Evolutionary conservation across 2,888 invertebrate species (phyloP), one percentile per base, ranked within the genome.

Genomic region (Clepsis dumicolana): DNA sequence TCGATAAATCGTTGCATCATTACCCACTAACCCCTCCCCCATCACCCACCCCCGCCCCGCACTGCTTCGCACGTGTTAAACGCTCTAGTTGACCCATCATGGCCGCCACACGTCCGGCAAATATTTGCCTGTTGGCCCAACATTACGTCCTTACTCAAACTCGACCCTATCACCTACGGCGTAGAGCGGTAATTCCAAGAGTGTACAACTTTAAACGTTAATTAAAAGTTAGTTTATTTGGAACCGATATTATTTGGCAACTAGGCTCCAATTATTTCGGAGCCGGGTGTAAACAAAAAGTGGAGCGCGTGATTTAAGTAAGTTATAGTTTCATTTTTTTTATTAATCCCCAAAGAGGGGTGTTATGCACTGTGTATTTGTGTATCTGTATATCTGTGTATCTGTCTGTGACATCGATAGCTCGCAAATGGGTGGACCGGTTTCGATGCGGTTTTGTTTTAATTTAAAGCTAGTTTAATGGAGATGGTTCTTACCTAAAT

Each of bases 81-180:
- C 74, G 75, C 70, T 73, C 64, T 73, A 72, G 70, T 71, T 74
- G 59, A 70, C 63, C 66, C 53, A 67, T 67, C 67, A 67, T 67
- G 67, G 67, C 67, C 50, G 67, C 67, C 67, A 62, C 79, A 77
- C 72, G 73, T 70, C 61, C 71, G 61, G 70, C 75, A 76, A 80
- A 80, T 76, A 77, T 80, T 80, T 77, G 75, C 70, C 65, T 72
- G 72, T 70, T 70, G 73, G 66, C 70, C 71, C 57, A 59, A 32
- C 48, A 38, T n/a, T 27, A 2, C 16, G 38, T 14, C 35, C 38
- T 2, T 35, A 50, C 56, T 18, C 5, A 67, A 67, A 48, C 32
- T 50, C 56, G 32, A 56, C 56, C 38, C 21, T 67, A 67, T 62
- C 21, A 12, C 4, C 25, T 14, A 8, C 14, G 27, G n/a, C 1